Percentiles rank a stretch among this genome's conserved stretches.
Conservation (phyloP, 2,888 invertebrate species). For the Euphydryas editha region DNA sequence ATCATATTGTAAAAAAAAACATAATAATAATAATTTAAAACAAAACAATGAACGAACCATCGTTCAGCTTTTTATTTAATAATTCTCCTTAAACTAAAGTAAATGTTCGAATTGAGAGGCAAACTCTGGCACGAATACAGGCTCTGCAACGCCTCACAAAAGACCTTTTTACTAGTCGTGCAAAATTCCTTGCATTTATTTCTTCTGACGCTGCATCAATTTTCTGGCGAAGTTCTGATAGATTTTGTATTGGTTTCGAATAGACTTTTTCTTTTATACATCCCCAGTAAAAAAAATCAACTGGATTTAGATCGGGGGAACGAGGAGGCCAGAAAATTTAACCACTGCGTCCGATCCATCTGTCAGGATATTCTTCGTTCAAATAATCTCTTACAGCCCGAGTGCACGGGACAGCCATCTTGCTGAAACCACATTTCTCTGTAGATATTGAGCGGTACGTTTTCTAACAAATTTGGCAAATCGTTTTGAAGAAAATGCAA, state of each 20-base stretch:
- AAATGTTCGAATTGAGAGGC: too few relatives aligned
- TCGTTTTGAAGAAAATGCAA: conserved; percentile 34
- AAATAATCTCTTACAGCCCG: neutral
- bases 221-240: too few relatives aligned
- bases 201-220: too few relatives aligned
- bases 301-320: conserved; percentile 32
- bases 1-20: too few relatives aligned
- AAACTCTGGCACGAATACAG: too few relatives aligned
- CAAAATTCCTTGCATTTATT: too few relatives aligned
- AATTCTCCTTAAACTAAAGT: too few relatives aligned
- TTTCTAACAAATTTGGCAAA: conserved; percentile 28
- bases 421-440: conserved; percentile 30
- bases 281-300: conserved; percentile 31
- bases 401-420: conserved; percentile 10
- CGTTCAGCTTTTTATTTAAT: too few relatives aligned
- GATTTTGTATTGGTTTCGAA: conserved; percentile 19
- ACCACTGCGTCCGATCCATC: conserved; percentile 36
- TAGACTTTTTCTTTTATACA: conserved; percentile 20
- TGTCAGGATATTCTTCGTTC: conserved; percentile 17
- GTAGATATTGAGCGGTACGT: conserved; percentile 13
- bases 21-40: too few relatives aligned
- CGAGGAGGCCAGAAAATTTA: conserved; percentile 36
- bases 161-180: too few relatives aligned
- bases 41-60: too few relatives aligned
- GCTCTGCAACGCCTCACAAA: too few relatives aligned